Evolutionary conservation across 1,140 invertebrate species (phyloP), one percentile per base, ranked within the genome.

Genomic region (Pristionchus pacificus): DNA sequence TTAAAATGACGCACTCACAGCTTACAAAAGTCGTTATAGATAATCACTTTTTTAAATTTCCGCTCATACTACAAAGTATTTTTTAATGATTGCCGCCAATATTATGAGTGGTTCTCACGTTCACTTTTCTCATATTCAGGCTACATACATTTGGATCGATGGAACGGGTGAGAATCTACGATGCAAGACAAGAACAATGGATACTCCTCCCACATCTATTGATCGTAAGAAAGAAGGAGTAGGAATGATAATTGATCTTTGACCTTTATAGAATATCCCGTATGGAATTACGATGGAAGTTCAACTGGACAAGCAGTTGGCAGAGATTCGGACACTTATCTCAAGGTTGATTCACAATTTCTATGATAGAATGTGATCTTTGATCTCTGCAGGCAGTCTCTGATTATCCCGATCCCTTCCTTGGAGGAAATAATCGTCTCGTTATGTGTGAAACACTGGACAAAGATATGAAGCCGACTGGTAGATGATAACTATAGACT

Each of bases 241-340:
- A n/a, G n/a, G n/a, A n/a, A n/a, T n/a, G n/a, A 32, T 19, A 15
- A 25, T n/a, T n/a, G n/a, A n/a, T n/a, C n/a, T n/a, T n/a, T n/a
- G n/a, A n/a, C n/a, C n/a, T n/a, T 71, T n/a, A 1, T 49, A 88
- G 93, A 97, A 72, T 86, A 95, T 60, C 95, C 95, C 0, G 86
- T 90, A 1, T 97, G 95, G 95, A 95, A 94, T 79, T 97, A 91
- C 84, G 94, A 97, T 85, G 95, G 95, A 27, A 95, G 92, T 80
- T 90, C 72, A 57, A 72, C 83, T 49, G 80, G 72, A 59, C 88
- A 89, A 76, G 87, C 88, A 0, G 86, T 24, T 57, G 19, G 19
- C 55, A 57, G 24, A 57, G 55, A 19, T 24, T 57, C 55, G 55
- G 19, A 19, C 24, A 19, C 25, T 19, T 63, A n/a, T 89, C 93